These are phyloP conservation scores for Saccopteryx bilineata DNA, from an alignment of 2,113 vertebrate species.

Conservation along the genomic window DNA sequence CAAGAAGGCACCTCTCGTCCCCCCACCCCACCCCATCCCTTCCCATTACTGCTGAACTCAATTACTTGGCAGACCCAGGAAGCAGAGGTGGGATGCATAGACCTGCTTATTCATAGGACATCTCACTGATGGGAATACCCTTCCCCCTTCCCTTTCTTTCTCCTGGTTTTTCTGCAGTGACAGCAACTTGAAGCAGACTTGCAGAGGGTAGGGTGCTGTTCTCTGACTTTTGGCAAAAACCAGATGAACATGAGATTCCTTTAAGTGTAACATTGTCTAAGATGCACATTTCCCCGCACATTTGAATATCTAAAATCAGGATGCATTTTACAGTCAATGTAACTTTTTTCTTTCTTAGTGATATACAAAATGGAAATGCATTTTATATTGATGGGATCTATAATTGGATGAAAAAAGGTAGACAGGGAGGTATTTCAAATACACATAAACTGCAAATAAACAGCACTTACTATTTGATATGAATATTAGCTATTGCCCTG, in stretches of 20 bases:
- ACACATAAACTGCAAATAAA: neutral
- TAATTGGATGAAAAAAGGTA: neutral
- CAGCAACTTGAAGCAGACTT: neutral
- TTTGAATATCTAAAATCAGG: conserved; percentile 25
- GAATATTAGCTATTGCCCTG: neutral
- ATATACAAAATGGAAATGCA: neutral
- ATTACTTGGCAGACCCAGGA: neutral
- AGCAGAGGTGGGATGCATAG: neutral
- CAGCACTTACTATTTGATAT: neutral
- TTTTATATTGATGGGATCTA: neutral
- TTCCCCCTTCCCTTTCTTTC: neutral
- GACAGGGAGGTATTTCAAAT: neutral
- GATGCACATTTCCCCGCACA: neutral
- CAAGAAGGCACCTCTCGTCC: neutral
- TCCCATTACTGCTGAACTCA: neutral
- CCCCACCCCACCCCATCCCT: neutral
- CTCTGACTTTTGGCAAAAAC: neutral
- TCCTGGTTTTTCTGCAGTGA: neutral
- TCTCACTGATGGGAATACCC: neutral
- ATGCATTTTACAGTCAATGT: neutral
- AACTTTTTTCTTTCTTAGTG: neutral
- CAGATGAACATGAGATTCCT: neutral
- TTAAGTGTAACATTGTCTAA: neutral
- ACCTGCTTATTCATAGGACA: neutral
- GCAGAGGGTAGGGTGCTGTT: neutral